Conservation (phyloP, 2,888 invertebrate species). For the Polymixis flavicincta region DNA sequence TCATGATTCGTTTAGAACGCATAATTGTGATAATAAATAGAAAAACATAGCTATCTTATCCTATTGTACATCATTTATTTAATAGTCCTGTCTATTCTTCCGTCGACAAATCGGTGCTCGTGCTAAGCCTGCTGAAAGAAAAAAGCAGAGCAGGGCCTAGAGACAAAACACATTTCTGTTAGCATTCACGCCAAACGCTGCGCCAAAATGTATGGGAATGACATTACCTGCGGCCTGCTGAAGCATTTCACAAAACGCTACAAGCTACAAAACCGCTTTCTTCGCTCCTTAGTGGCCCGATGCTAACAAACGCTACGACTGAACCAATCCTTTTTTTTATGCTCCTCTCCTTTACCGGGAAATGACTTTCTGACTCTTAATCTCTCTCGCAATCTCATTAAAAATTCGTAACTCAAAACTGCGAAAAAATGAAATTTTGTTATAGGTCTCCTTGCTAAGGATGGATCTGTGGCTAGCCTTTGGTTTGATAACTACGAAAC, state of each 20-base stretch:
- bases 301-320: constrained; percentile 85
- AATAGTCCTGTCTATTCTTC: too few relatives aligned
- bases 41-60: too few relatives aligned
- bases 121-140: too few relatives aligned
- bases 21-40: too few relatives aligned
- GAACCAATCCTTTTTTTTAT: constrained; percentile 86
- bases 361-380: constrained; percentile 91
- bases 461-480: constrained; percentile 30
- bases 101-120: too few relatives aligned
- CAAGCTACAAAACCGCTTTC: constrained; percentile 50
- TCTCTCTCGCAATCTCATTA: constrained; percentile 92
- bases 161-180: too few relatives aligned
- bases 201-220: too few relatives aligned
- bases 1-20: too few relatives aligned
- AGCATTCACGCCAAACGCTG: too few relatives aligned
- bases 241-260: background rate
- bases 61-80: too few relatives aligned
- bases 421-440: constrained; percentile 89
- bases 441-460: constrained; percentile 72
- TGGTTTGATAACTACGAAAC: constrained; percentile 31
- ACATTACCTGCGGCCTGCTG: too few relatives aligned
- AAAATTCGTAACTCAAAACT: constrained; percentile 91
- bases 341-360: constrained; percentile 88
- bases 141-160: too few relatives aligned
- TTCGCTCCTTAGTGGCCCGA: constrained; percentile 74